Percentiles rank a stretch among this genome's conserved stretches.
Evolutionary conservation across 2,888 invertebrate species (phyloP).

Genomic region (Scotopteryx bipunctaria): DNA sequence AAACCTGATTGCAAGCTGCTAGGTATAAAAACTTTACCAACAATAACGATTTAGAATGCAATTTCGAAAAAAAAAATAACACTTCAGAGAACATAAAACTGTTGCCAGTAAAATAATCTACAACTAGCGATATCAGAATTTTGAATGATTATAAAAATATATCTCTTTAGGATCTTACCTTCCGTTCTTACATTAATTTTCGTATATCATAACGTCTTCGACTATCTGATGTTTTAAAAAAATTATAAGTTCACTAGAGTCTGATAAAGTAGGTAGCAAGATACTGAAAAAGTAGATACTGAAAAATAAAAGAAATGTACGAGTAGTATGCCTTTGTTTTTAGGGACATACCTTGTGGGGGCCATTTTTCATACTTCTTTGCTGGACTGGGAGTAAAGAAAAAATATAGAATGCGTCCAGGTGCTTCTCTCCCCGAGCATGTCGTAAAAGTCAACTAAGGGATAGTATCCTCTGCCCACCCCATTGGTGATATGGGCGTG

Average conservation of each 20-base stretch:
- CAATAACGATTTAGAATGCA: constrained; percentile 79
- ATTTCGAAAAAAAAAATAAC: constrained; percentile 67
- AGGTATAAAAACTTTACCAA: constrained; percentile 75
- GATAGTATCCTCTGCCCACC: no score
- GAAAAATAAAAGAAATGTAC: no score
- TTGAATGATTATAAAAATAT: constrained; percentile 82
- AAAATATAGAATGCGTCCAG: no score
- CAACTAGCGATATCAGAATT: constrained; percentile 70
- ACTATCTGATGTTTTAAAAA: constrained; percentile 74
- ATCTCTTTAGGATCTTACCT: constrained; percentile 80
- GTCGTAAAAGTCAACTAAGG: no score
- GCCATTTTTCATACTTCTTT: no score
- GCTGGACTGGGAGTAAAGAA: no score
- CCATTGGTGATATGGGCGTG: no score
- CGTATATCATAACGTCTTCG: constrained; percentile 81
- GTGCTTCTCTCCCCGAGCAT: no score
- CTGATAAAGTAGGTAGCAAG: no score
- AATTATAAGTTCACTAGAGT: constrained; percentile 64
- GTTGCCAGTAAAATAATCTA: constrained; percentile 52
- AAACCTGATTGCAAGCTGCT: constrained; percentile 78
- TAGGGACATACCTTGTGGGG: no score
- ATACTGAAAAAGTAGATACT: no score
- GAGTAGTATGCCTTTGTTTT: no score
- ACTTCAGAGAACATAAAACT: constrained; percentile 41
- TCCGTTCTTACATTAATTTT: constrained; percentile 77